Conservation (phyloP, 2,113 vertebrate genomes). For the Barnardius zonarius region DNA sequence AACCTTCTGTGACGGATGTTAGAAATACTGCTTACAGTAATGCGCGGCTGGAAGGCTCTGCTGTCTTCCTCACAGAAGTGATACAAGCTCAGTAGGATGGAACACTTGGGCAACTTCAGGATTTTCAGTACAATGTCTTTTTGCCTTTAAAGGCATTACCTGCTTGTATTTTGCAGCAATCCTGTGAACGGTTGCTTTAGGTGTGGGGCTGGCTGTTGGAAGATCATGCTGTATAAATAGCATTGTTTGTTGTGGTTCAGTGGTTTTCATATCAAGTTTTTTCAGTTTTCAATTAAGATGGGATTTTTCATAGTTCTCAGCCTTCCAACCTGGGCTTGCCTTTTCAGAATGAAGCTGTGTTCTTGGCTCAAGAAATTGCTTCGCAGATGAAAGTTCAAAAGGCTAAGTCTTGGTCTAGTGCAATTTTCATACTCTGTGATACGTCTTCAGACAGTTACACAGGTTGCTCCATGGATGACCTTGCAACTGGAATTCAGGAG, state of each 20-base stretch:
- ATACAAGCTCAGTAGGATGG: neutral
- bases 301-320: neutral
- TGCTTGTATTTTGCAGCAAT: neutral
- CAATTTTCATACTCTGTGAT: neutral
- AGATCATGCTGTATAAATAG: neutral
- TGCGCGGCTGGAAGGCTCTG: neutral
- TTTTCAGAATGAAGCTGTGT: neutral
- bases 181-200: neutral
- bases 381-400: neutral
- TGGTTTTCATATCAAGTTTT: conserved; percentile 13
- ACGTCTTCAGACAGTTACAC: neutral
- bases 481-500: neutral
- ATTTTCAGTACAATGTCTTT: neutral
- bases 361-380: neutral
- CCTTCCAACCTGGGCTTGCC: neutral
- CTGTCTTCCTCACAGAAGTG: neutral
- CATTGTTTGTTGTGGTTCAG: conserved; percentile 13
- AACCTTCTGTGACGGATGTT: neutral
- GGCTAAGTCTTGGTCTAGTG: neutral
- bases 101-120: neutral
- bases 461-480: neutral
- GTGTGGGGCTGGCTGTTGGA: neutral
- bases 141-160: neutral
- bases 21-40: neutral
- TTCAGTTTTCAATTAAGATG: neutral